phyloP scores from a whole-genome alignment of 2,888 invertebrate genomes.

The Steinernema hermaphroditum region DNA sequence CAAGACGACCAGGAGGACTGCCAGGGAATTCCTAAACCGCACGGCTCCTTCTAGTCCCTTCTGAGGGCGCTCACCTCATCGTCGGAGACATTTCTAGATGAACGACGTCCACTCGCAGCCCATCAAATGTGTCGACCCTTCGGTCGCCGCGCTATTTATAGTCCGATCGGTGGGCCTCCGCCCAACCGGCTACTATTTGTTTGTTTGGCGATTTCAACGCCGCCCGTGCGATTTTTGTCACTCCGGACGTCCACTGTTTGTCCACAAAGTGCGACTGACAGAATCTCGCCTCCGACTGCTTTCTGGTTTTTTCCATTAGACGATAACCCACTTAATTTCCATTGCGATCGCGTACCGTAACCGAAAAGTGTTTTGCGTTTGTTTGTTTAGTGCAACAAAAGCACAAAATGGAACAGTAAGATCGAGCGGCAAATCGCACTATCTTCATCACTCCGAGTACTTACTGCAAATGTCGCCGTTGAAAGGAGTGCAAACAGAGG shows the following conservation, averaged over 20 bases:
- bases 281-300: no score
- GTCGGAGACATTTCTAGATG: neutral
- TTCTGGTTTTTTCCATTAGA: no score
- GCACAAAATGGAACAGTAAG: no score
- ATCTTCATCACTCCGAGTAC: no score
- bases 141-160: neutral
- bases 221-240: conserved; percentile 20
- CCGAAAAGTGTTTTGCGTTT: no score
- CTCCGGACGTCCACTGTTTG: neutral
- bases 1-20: neutral
- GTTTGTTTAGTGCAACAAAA: no score
- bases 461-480: neutral
- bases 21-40: neutral
- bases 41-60: no score
- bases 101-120: neutral
- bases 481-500: neutral
- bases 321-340: no score
- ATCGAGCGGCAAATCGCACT: no score
- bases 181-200: conserved; percentile 16
- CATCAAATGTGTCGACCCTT: neutral
- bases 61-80: conserved; percentile 25
- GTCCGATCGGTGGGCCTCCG: neutral
- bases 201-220: conserved; percentile 1
- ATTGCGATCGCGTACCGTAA: no score
- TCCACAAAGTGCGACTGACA: no score